Evolutionary conservation across 2,113 vertebrate genomes (phyloP).

Genomic region (Pollachius pollachius): DNA sequence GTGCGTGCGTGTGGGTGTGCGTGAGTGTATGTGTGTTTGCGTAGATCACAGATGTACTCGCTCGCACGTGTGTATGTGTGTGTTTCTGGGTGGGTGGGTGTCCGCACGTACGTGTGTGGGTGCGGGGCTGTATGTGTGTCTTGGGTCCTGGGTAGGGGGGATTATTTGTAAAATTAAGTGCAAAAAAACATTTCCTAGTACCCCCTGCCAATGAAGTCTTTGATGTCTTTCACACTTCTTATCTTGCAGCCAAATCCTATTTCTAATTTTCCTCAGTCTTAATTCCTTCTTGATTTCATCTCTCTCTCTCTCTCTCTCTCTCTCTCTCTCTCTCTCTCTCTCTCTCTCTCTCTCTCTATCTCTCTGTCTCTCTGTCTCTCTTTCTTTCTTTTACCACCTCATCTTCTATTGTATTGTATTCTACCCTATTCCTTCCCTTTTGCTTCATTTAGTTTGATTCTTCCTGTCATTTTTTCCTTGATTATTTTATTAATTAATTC

Average conservation of each 20-base stretch:
- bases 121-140: too few relatives aligned
- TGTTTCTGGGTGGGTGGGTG: too few relatives aligned
- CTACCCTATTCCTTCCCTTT: not conserved
- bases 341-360: not conserved
- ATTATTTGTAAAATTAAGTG: constrained; percentile 60
- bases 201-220: constrained; percentile 57
- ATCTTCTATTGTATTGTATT: not conserved
- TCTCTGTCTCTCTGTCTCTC: constrained; percentile 5
- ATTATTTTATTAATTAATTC: not conserved
- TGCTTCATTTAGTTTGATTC: not conserved
- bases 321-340: not conserved
- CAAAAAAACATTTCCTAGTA: constrained; percentile 17
- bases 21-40: too few relatives aligned
- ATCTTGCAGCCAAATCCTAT: constrained; percentile 50
- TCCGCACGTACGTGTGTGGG: not conserved
- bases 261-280: constrained; percentile 37
- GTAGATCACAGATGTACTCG: too few relatives aligned
- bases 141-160: constrained; percentile 12
- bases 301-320: not conserved
- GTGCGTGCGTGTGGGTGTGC: too few relatives aligned
- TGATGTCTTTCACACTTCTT: constrained; percentile 46
- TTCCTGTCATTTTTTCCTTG: not conserved
- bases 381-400: not conserved
- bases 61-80: too few relatives aligned
- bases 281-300: not conserved